Percentiles rank a stretch among this genome's conserved stretches.
These are phyloP conservation scores for Streblospio benedicti DNA, from an alignment of 1,140 invertebrate species.

Conservation along the genomic window DNA sequence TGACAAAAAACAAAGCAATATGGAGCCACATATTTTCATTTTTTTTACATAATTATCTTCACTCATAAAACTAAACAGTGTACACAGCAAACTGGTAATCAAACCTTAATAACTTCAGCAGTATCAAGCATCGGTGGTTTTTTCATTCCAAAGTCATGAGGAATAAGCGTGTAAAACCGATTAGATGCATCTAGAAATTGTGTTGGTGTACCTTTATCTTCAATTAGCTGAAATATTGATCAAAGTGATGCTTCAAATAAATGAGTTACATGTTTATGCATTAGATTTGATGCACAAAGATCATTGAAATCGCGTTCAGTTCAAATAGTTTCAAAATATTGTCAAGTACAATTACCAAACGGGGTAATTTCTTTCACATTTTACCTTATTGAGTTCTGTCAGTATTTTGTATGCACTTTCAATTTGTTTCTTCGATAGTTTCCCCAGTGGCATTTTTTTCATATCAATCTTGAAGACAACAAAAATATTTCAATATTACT, in stretches of 20 bases:
- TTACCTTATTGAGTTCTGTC: constrained; percentile 62
- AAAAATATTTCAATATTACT: neutral
- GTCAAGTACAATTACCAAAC: neutral
- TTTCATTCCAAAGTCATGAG: constrained; percentile 83
- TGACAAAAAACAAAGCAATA: neutral
- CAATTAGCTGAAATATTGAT: constrained; percentile 33
- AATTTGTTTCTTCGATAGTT: constrained; percentile 85
- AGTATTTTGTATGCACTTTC: constrained; percentile 74
- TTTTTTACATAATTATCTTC: too few relatives aligned
- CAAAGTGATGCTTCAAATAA: too few relatives aligned
- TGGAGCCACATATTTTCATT: neutral
- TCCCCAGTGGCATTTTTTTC: constrained; percentile 95
- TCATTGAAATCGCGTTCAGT: too few relatives aligned
- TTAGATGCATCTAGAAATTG: constrained; percentile 77
- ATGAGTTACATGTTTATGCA: neutral
- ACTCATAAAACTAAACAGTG: neutral
- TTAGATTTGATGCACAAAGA: too few relatives aligned
- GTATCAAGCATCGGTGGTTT: constrained; percentile 73
- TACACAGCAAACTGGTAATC: too few relatives aligned
- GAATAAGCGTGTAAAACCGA: constrained; percentile 86
- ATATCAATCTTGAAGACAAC: constrained; percentile 65
- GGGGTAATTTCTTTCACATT: constrained; percentile 32
- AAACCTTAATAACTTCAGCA: constrained; percentile 65
- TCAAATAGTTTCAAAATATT: neutral
- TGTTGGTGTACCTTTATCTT: constrained; percentile 44